Percentiles rank a stretch among this genome's conserved stretches.
phyloP scores from a whole-genome alignment of 2,888 invertebrate genomes.

The Brachyptera putata region DNA sequence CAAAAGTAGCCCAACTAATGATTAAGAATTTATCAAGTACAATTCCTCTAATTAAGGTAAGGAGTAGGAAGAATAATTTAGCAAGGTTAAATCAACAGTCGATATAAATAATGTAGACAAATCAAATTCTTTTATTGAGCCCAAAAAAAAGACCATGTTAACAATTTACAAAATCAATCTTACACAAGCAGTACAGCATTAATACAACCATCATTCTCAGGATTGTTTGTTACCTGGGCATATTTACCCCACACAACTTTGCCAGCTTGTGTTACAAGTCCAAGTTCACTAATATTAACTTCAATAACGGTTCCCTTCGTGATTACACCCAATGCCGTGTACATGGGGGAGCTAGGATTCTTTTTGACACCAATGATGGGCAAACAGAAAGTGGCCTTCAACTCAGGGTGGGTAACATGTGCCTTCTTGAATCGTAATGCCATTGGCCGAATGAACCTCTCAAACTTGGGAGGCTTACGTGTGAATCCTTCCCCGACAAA shows the following conservation, averaged over 20 bases:
- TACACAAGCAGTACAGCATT: conserved; percentile 96
- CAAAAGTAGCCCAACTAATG: too few species aligned
- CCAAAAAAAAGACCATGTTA: background rate
- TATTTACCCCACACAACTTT: conserved; percentile 99
- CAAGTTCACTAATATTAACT: conserved; percentile 97
- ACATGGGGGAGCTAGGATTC: conserved; percentile 96
- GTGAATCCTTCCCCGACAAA: conserved; percentile 98
- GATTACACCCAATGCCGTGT: conserved; percentile 94
- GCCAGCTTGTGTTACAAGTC: conserved; percentile 96
- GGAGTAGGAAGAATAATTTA: too few species aligned
- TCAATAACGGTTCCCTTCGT: conserved; percentile 98
- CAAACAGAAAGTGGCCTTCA: conserved; percentile 95
- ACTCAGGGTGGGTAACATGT: conserved; percentile 98
- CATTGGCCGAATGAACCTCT: conserved; percentile 98
- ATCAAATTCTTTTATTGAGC: too few species aligned
- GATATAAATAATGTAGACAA: background rate
- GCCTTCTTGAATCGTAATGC: conserved; percentile 93
- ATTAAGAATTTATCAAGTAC: too few species aligned
- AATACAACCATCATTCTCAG: conserved; percentile 99
- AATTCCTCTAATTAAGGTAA: too few species aligned
- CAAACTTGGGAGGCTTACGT: conserved; percentile 98
- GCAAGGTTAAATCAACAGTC: too few species aligned
- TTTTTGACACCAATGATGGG: conserved; percentile 99
- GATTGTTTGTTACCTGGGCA: conserved; percentile 98
- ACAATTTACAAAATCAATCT: conserved; percentile 36